Base-by-base conservation (phyloP, 2,113 vertebrate species). In the Theristicus caerulescens region DNA sequence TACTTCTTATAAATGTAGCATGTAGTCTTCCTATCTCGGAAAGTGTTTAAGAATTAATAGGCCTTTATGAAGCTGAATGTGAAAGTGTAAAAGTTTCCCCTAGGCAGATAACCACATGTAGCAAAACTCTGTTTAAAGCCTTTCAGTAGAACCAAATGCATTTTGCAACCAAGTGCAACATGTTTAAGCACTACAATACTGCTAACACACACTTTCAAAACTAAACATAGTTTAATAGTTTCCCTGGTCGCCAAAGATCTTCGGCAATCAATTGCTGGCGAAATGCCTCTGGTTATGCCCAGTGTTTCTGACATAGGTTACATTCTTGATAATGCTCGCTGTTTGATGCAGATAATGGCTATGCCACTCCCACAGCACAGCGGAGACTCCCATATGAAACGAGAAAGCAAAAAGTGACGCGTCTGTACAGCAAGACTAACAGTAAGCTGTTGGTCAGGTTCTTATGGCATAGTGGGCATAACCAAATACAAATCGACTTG, bases 291-390 rank as follows among this genome's bases (percentile, higher is more conserved):
- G 16, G 40, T 52, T 84, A 73, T 82, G 82, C 70, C 77, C 67
- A 38, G 31, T 34, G n/a, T 64, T 89, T 83, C 86, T 97, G 93
- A 69, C 49, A 77, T 5, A 38, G 38, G 66, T 25, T 90, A 31
- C n/a, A 65, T 57, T 86, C 58, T 36, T 47, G 95, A 95, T 96
- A 97, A 87, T 1, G 10, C 78, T 77, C 0, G 0, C 74, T 91
- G 93, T 76, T 80, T 71, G 74, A 85, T 79, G 47, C 69, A 64
- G 93, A 97, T 96, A 96, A 86, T 26, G 14, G n/a, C 32, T 29
- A 36, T n/a, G 73, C 57, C 79, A 46, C 84, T 93, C 95, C 70
- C 61, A 59, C 38, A 46, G 64, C 61, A 47, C 54, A n/a, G 67
- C 1, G 3, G 40, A 80, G 51, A 52, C 81, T 95, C 76, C 57